A percentile compares a stretch with the other conserved stretches of the same genome.
Evolutionary conservation across 2,888 invertebrate species (phyloP).

Genomic region (Phania funesta): DNA sequence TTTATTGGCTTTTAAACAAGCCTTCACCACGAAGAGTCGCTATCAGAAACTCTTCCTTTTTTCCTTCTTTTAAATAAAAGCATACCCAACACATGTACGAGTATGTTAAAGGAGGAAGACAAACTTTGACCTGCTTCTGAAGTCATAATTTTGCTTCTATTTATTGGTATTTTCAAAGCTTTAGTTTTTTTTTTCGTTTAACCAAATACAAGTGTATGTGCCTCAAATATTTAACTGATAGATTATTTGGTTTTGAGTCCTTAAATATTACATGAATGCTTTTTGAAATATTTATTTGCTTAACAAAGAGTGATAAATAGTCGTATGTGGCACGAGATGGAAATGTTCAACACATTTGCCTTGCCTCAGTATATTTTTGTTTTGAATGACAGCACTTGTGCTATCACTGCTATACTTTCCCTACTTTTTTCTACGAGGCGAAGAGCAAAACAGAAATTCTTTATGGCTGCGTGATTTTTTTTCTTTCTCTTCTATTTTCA

Average conservation of each 20-base stretch:
- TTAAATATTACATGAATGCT: background rate
- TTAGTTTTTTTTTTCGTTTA: background rate
- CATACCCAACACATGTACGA: too few relatives aligned
- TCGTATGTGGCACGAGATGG: background rate
- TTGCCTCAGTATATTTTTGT: background rate
- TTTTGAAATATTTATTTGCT: background rate
- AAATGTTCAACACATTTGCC: background rate
- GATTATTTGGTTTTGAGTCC: background rate
- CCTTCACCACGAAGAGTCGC: too few relatives aligned
- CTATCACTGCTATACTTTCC: background rate
- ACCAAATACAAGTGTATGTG: background rate
- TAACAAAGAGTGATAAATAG: background rate
- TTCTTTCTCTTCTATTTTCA: slow-evolving; percentile 64
- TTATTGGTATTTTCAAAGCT: too few relatives aligned
- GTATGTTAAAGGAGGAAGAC: too few relatives aligned
- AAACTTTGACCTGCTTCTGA: too few relatives aligned
- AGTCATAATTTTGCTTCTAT: too few relatives aligned
- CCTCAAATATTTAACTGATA: slow-evolving; percentile 14
- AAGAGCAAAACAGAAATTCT: slow-evolving; percentile 28
- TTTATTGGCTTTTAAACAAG: too few relatives aligned
- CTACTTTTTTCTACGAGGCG: background rate
- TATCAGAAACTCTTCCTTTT: too few relatives aligned
- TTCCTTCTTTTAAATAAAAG: too few relatives aligned
- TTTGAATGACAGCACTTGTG: background rate
- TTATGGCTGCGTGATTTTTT: background rate